A percentile compares a stretch with the other conserved stretches of the same genome.
phyloP scores from a whole-genome alignment of 2,113 vertebrate species.

The Nibea albiflora region DNA sequence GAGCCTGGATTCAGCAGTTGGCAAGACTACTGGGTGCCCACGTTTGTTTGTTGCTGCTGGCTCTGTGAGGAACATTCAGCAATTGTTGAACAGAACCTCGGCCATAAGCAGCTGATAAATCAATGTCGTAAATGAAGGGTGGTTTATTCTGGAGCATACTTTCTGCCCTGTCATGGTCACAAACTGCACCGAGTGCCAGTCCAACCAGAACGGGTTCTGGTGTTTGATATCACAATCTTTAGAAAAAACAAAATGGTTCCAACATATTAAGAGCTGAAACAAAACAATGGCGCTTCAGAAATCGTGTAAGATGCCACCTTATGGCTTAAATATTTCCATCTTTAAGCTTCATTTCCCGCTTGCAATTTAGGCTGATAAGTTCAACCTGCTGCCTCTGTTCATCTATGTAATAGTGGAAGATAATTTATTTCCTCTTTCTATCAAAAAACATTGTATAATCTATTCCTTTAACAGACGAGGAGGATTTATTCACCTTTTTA shows the following conservation, averaged over 20 bases:
- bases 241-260: not conserved
- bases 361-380: no score
- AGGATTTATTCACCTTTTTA: slow-evolving; percentile 86
- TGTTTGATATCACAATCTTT: not conserved
- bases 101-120: not conserved
- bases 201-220: not conserved
- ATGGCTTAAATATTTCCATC: not conserved
- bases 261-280: not conserved
- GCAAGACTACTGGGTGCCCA: not conserved
- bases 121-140: not conserved
- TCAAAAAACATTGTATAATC: not conserved
- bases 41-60: not conserved
- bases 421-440: not conserved
- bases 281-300: not conserved
- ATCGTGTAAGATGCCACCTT: no score
- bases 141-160: not conserved
- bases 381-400: not conserved
- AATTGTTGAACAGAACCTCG: not conserved
- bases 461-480: not conserved
- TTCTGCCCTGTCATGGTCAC: not conserved
- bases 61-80: not conserved
- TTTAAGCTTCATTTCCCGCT: not conserved
- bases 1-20: not conserved
- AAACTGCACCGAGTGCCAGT: not conserved
- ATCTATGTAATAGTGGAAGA: not conserved